A percentile compares a stretch with the other conserved stretches of the same genome.
Conservation (phyloP, 1,140 invertebrate species). For the Babylonia areolata region DNA sequence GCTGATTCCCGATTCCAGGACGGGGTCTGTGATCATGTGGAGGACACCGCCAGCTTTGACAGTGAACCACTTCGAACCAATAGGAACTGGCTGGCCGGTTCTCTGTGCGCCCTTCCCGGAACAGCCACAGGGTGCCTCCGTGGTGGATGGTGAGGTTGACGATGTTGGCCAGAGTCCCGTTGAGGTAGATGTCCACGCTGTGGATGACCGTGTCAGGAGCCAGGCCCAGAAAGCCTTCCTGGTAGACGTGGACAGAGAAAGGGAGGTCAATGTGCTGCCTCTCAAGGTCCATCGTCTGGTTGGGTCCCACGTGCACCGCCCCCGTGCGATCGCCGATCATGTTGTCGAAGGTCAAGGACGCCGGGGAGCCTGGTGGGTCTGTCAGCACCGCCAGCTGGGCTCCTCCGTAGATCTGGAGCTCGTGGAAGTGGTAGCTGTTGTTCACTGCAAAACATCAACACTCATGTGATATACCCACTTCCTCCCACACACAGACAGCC, state of each 20-base stretch:
- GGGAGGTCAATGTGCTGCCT: conserved; percentile 61
- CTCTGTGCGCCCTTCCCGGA: conserved; percentile 53
- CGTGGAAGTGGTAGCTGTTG: conserved; percentile 57
- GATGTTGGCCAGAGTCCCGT: conserved; percentile 64
- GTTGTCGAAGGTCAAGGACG: conserved; percentile 58
- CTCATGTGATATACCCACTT: too few species aligned
- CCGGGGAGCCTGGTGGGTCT: conserved; percentile 47
- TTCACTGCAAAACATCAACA: conserved; percentile 42
- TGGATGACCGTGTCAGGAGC: conserved; percentile 62
- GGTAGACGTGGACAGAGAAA: conserved; percentile 65
- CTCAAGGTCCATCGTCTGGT: conserved; percentile 61
- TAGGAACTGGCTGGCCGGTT: conserved; percentile 52
- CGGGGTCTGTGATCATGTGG: conserved; percentile 64
- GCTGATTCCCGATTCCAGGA: conserved; percentile 53
- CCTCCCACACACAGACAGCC: too few species aligned
- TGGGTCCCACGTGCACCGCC: conserved; percentile 59
- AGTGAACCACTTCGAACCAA: conserved; percentile 59
- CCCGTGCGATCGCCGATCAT: conserved; percentile 69
- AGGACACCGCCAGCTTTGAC: conserved; percentile 62
- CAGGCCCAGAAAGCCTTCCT: conserved; percentile 60
- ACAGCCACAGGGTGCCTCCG: conserved; percentile 60
- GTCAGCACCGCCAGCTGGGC: conserved; percentile 65
- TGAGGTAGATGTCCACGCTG: conserved; percentile 62
- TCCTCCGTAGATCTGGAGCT: conserved; percentile 66
- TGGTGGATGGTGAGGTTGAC: conserved; percentile 64